Base-by-base conservation (phyloP, 2,888 invertebrate species). In the Leptinotarsa rubiginosa region DNA sequence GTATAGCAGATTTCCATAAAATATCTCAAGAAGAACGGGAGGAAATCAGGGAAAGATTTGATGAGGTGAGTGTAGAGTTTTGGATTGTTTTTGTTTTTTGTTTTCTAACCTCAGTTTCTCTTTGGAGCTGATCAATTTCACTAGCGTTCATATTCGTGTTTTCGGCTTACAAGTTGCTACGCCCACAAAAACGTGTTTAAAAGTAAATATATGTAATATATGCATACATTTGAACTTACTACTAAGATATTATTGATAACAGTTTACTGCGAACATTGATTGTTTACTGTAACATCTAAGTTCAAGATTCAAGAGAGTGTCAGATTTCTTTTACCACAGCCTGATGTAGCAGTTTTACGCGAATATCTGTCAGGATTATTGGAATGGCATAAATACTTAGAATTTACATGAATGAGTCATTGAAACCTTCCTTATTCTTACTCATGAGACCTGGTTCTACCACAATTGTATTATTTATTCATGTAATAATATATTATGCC, bases 11-110 rank as follows among this genome's bases (percentile, higher is more conserved):
- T 72, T 80, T 89, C 87, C 88, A 89, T 81, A 90, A 90, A 87
- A 88, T 93, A 85, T 91, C 91, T 75, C 89, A 90, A 74, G 94
- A 94, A 85, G 94, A 95, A 89, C 90, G 91, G 83, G 89, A 91
- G 77, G 95, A 95, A 89, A 92, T 95, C 84, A 90, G 91, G 85
- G 94, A 94, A 88, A 93, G 94, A 86, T 95, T 95, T 86, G 90
- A 90, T 83, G 91, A 92, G 90, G 95, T 95, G 90, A 90, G 90
- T 88, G 77, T 69, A 41, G 41, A 62, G 69, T 22, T 49, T 47
- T 76, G 72, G 67, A 70, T 75, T 69, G 73, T 31, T 73, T 75
- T 64, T 73, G 66, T 56, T 74, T 67, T 31, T 69, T 20, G 65
- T 47, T 20, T 49, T 72, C 71, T 75, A 75, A 75, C 74, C 71